Base-by-base conservation (phyloP, 2,888 invertebrate species). In the Melipona bicolor region DNA sequence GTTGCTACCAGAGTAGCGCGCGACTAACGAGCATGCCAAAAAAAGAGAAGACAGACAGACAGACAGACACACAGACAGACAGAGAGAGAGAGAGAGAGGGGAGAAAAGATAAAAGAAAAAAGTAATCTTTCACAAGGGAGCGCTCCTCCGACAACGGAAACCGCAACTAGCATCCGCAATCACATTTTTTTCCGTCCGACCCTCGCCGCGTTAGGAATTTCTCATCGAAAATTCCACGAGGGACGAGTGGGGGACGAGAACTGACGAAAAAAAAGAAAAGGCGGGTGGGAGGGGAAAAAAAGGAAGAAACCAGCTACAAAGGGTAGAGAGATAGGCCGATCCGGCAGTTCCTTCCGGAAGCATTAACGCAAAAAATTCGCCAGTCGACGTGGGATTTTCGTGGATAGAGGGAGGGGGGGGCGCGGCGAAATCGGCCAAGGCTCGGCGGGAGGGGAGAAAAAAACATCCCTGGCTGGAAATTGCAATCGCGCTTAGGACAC, bases 401-500 rank as follows among this genome's bases (percentile, higher is more conserved):
- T 15, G 77, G 65, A 27, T 43, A 11, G 70, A 73, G 24, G 24
- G 24, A 24, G n/a, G n/a, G n/a, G n/a, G n/a, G n/a, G 64, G 67
- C 59, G 65, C 24, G 62, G 78, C 65, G 77, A 73, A 54, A 75
- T 81, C 72, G 43, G 83, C 52, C 78, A 67, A 73, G 65, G 9
- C 43, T 43, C 43, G 72, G 27, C 49, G 27, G 27, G 19, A 13
- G 61, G 17, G n/a, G 52, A 52, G 65, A 78, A 86, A 82, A 88
- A 82, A 81, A 36, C 9, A 36, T 36, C 72, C 81, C 74, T 19
- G 15, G 54, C 54, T 82, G 82, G 82, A 89, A 90, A 92, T 91
- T 90, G 89, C 90, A 90, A 90, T 91, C 89, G 83, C 85, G 87
- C 88, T 91, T 87, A 90, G 87, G 78, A 88, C 81, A 80, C 82